Conservation (phyloP, 2,797 vertebrate species). For the Pangasius krempfi region DNA sequence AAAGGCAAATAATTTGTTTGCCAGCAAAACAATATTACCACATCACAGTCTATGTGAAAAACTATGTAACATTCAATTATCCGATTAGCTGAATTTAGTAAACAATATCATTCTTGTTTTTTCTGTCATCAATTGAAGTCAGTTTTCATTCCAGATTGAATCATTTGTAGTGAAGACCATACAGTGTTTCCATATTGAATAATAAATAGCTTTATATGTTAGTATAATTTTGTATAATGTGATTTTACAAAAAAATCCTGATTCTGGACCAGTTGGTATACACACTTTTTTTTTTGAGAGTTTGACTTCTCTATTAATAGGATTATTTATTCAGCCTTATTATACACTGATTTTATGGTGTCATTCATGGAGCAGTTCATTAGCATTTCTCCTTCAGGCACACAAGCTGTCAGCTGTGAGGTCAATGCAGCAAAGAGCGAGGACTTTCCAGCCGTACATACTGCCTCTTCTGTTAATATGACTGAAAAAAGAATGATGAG, state of each 20-base stretch:
- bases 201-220: neutral
- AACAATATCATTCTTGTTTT: neutral
- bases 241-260: neutral
- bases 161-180: neutral
- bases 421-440: slow-evolving; percentile 36
- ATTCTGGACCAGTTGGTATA: neutral
- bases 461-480: neutral
- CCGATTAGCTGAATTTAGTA: neutral
- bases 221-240: neutral
- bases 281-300: neutral
- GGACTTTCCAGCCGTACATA: neutral
- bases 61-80: neutral
- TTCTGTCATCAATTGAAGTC: neutral
- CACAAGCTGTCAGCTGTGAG: slow-evolving; percentile 52
- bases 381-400: slow-evolving; percentile 65
- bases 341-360: slow-evolving; percentile 33
- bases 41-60: neutral
- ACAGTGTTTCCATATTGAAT: neutral
- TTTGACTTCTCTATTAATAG: neutral
- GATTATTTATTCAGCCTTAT: slow-evolving; percentile 15
- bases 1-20: neutral
- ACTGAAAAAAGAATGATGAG: neutral
- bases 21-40: neutral
- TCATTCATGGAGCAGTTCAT: slow-evolving; percentile 57
- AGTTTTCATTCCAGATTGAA: neutral